phyloP scores from a whole-genome alignment of 2,113 vertebrate species.

The Alligator sinensis region DNA sequence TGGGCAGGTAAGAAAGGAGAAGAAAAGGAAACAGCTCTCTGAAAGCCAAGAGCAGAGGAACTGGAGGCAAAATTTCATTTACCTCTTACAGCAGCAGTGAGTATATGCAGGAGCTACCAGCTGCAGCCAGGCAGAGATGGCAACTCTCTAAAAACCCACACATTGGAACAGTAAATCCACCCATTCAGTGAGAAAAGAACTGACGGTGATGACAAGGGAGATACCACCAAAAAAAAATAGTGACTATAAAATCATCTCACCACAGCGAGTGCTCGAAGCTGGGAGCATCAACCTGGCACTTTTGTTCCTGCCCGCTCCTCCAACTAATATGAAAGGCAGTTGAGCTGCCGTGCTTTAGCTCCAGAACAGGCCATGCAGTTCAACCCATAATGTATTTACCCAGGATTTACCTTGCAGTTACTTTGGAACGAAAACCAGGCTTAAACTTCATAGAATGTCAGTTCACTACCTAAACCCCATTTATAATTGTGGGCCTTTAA shows the following conservation, averaged over 20 bases:
- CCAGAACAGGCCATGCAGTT: background rate
- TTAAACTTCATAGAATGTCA: background rate
- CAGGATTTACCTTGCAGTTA: background rate
- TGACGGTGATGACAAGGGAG: background rate
- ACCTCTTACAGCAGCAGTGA: background rate
- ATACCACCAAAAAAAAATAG: background rate
- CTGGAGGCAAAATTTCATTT: background rate
- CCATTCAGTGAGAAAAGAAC: too few relatives aligned
- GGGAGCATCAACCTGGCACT: background rate
- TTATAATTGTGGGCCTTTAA: background rate
- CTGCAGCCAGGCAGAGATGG: background rate
- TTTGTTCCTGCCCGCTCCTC: background rate
- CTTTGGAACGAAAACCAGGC: background rate
- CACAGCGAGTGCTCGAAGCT: background rate
- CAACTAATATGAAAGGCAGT: background rate
- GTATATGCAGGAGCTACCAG: background rate
- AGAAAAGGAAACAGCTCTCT: background rate
- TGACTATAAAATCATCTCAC: background rate
- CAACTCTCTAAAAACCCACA: too few relatives aligned
- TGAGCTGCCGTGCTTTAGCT: background rate
- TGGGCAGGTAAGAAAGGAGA: background rate
- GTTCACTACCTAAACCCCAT: background rate
- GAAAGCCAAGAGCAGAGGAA: background rate
- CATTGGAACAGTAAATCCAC: too few relatives aligned
- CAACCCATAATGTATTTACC: accelerated